These are phyloP conservation scores for Trematomus bernacchii DNA, from an alignment of 2,797 vertebrate genomes.

Conservation along the genomic window DNA sequence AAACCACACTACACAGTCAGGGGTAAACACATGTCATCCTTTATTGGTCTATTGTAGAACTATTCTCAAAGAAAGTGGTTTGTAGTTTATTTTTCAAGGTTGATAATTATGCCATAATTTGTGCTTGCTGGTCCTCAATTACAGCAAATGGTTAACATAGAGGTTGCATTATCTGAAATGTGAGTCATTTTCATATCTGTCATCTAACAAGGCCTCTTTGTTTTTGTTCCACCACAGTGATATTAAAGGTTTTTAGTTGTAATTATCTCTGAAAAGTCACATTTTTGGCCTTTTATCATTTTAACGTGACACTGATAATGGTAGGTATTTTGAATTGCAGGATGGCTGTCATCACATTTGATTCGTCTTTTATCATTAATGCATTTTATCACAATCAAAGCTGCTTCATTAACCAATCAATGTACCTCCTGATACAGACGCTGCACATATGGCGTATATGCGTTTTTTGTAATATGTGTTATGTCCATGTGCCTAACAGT, in stretches of 20 bases:
- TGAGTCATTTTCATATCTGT: neutral
- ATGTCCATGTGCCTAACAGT: too few species aligned
- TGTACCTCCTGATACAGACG: slow-evolving; percentile 1
- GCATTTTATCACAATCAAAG: neutral
- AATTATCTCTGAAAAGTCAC: neutral
- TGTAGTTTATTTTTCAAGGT: neutral
- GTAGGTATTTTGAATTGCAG: neutral
- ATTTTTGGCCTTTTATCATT: neutral
- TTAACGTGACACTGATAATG: too few species aligned
- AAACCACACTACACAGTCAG: too few species aligned
- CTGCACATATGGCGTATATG: too few species aligned
- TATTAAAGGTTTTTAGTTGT: neutral
- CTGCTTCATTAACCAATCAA: neutral
- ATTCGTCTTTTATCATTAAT: neutral
- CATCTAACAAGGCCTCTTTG: neutral
- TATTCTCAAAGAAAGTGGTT: neutral
- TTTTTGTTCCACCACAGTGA: slow-evolving; percentile 5
- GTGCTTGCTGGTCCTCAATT: neutral
- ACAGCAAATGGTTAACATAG: neutral
- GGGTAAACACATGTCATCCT: neutral
- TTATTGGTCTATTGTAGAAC: neutral
- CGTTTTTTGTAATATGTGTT: too few species aligned
- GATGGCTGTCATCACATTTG: neutral
- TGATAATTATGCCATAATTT: neutral
- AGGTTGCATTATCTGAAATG: neutral